phyloP scores from a whole-genome alignment of 2,888 invertebrate species.

The Torymus texanus region DNA sequence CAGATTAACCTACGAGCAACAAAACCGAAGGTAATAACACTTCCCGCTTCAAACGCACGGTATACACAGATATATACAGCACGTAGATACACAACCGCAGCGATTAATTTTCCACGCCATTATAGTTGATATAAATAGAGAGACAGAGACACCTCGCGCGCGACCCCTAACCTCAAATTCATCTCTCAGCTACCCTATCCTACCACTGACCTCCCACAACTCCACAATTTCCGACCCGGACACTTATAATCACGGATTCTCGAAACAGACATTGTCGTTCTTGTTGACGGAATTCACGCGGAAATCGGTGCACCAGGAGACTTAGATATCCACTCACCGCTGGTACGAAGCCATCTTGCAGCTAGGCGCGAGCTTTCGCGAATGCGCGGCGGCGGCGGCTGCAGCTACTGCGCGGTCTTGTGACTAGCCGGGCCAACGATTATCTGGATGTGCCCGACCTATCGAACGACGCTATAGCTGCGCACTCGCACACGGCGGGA shows the following conservation, averaged over 20 bases:
- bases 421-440: too few species aligned
- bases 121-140: background rate
- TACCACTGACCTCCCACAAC: background rate
- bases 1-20: too few species aligned
- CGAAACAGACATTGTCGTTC: background rate
- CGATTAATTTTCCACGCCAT: too few species aligned
- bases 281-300: background rate
- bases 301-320: background rate
- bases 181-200: too few species aligned
- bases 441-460: too few species aligned
- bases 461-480: too few species aligned
- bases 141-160: conserved; percentile 1
- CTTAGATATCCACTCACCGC: conserved; percentile 63
- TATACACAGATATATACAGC: background rate
- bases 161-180: conserved; percentile 22
- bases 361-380: conserved; percentile 24
- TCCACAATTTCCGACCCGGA: background rate
- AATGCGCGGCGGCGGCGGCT: background rate
- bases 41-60: too few species aligned
- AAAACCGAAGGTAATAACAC: too few species aligned
- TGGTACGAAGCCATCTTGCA: conserved; percentile 67
- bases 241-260: background rate
- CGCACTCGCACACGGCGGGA: too few species aligned
- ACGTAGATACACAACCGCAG: background rate
- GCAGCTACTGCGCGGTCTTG: background rate